Evolutionary conservation across 2,888 invertebrate species (phyloP).

Genomic region (Drosophila monieri): DNA sequence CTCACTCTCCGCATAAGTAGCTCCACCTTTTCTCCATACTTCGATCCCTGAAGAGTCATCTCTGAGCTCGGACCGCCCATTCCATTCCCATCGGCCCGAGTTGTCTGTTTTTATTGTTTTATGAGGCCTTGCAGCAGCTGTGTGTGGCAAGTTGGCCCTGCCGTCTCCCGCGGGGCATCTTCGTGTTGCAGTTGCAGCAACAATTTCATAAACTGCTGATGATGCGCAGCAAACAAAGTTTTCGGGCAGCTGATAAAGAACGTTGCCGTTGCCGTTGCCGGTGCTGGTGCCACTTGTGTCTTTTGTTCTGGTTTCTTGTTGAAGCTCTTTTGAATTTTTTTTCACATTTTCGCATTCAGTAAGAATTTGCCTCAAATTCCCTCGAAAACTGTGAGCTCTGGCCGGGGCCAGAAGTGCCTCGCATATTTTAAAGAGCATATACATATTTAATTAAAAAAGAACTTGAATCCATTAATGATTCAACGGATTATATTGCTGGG

Average conservation of each 20-base stretch:
- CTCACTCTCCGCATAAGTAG: background rate
- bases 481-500: background rate
- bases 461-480: constrained; percentile 11
- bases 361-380: background rate
- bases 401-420: background rate
- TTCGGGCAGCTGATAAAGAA: constrained; percentile 13
- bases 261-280: background rate
- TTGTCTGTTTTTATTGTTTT: constrained; percentile 49
- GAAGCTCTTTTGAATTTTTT: background rate
- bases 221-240: constrained; percentile 45
- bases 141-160: constrained; percentile 41
- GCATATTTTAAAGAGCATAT: background rate
- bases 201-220: constrained; percentile 56
- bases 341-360: background rate
- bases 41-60: background rate
- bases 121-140: constrained; percentile 44
- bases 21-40: background rate
- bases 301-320: background rate
- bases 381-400: background rate
- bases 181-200: constrained; percentile 50
- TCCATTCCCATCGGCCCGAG: constrained; percentile 22
- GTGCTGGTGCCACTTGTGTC: background rate
- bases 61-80: background rate
- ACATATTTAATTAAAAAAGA: background rate
- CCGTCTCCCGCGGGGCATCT: constrained; percentile 29